Base-by-base conservation (phyloP, 1,140 invertebrate species). In the Babylonia areolata region DNA sequence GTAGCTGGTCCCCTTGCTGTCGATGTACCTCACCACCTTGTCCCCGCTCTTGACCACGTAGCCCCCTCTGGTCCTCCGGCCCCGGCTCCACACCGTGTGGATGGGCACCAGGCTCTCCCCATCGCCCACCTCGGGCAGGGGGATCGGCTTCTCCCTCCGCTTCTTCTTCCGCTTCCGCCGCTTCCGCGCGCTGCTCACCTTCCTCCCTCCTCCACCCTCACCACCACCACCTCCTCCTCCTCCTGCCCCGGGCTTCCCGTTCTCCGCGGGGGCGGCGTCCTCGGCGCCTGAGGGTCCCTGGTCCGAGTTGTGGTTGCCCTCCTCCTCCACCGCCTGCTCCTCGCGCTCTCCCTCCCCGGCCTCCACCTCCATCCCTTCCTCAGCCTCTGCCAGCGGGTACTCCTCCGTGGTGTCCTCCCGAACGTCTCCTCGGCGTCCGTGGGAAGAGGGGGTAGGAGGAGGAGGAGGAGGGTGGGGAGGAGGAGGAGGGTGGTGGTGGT, bases 1-100 rank as follows among this genome's bases (percentile, higher is more conserved):
- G 84, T 87, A 89, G 40, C 81, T 86, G 20, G 84, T 84, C 20
- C 87, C 87, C 42, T 84, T 84, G 35, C 87, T 84, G 84, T 87
- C 85, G 11, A 87, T 87, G 82, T 89, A 89, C 0, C 86, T 81
- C 23, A 86, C 40, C 28, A 89, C 87, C 79, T 86, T 83, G 51
- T 89, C 88, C 20, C 86, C 88, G 6, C 78, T 28, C 84, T 89
- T 89, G 12, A 82, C 51, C 81, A 82, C 81, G 81, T 82, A 51
- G 64, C 81, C 81, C 33, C 51, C 81, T 15, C 40, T 69, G 17
- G 54, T 69, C 33, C 81, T 35, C 33, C 31, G 35, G 9, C 46
- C 15, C 64, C 37, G 5, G 54, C 33, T 17, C 37, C 37, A 54
- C 81, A 82, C 33, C 33, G 51, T 82, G 81, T 82, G 81, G 33